Percentiles rank a stretch among this genome's conserved stretches.
phyloP scores from a whole-genome alignment of 1,140 invertebrate species.

The Aleiodes sp. region DNA sequence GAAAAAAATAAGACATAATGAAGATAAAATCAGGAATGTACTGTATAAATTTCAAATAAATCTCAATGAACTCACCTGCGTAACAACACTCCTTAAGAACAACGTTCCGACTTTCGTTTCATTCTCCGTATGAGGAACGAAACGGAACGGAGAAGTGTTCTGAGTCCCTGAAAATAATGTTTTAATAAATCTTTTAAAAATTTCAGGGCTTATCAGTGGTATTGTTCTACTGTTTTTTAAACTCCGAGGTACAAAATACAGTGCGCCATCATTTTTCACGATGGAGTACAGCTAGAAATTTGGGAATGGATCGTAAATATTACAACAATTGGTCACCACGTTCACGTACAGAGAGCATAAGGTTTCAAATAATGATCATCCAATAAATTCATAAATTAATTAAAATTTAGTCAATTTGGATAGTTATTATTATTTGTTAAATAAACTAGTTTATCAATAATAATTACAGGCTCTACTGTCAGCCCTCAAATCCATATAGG shows the following conservation, averaged over 20 bases:
- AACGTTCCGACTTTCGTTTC: too few relatives aligned
- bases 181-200: slow-evolving; percentile 5
- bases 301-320: slow-evolving; percentile 71
- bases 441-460: slow-evolving; percentile 6
- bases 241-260: slow-evolving; percentile 89
- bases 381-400: not conserved
- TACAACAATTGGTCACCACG: slow-evolving; percentile 81
- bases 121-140: too few relatives aligned
- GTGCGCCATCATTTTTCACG: slow-evolving; percentile 81
- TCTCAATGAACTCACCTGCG: too few relatives aligned
- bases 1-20: too few relatives aligned
- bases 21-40: not conserved
- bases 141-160: too few relatives aligned
- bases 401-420: not conserved
- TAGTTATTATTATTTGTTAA: not conserved
- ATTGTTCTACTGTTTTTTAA: slow-evolving; percentile 91
- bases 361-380: slow-evolving; percentile 60
- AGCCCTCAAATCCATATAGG: slow-evolving; percentile 68
- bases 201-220: slow-evolving; percentile 85
- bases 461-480: slow-evolving; percentile 70
- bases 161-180: not conserved
- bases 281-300: slow-evolving; percentile 76
- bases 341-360: slow-evolving; percentile 82
- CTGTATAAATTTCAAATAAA: too few relatives aligned
- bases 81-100: not conserved